Base-by-base conservation (phyloP, 2,888 invertebrate species). In the Lasioglossum oenotherae region DNA sequence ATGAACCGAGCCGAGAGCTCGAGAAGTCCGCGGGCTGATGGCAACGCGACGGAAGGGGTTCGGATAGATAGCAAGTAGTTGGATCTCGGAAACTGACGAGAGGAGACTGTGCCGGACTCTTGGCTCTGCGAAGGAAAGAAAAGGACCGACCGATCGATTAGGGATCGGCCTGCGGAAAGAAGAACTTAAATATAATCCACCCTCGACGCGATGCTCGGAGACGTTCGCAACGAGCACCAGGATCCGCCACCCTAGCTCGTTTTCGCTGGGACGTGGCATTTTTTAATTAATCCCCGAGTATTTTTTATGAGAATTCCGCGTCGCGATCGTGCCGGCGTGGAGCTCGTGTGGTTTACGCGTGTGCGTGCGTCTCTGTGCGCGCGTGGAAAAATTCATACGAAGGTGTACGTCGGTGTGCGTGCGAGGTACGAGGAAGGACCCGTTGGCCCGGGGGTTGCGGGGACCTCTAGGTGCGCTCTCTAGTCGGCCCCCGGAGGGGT, bases 221-320 rank as follows among this genome's bases (percentile, higher is more conserved):
- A 19, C 31, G 31, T 31, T 19, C 64, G 19, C 64, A 31, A 31
- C 3, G 31, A 64, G 8, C 64, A 19, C 8, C 31, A 2, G 35
- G 8, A 31, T 19, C 64, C 19, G 31, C 64, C 64, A 19, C 64
- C 64, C 19, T 19, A 19, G 16, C 64, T 31, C 64, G 31, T 88
- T 87, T 83, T 79, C 83, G 67, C 81, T 86, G 72, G 82, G 87
- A 90, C 91, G 81, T 88, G 93, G 93, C 90, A 93, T 94, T 94
- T 93, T 93, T 92, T 93, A 94, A 94, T 94, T 93, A 93, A 93
- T 94, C 91, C 90, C 85, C 81, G 87, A 92, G 91, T 92, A 92
- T 91, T 93, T 92, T 92, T 92, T 91, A 94, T 93, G 92, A 91
- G 91, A 93, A 93, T 93, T 93, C 93, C 92, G 82, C 89, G 84